A percentile compares a stretch with the other conserved stretches of the same genome.
Evolutionary conservation across 2,113 vertebrate species (phyloP).

Genomic region (Anseranas semipalmata): DNA sequence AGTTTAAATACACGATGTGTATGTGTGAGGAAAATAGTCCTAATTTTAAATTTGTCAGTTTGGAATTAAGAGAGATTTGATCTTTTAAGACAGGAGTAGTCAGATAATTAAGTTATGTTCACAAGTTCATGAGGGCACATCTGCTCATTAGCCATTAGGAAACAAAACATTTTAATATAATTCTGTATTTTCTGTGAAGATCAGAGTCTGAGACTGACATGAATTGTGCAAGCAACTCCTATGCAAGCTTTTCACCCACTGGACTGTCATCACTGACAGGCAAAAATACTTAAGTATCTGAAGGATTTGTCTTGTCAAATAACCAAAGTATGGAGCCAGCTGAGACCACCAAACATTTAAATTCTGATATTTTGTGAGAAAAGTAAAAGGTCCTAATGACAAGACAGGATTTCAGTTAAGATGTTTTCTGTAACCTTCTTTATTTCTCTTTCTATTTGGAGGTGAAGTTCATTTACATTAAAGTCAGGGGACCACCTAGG

Average conservation of each 20-base stretch:
- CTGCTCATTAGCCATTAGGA: not conserved
- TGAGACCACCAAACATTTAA: not conserved
- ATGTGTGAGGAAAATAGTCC: not conserved
- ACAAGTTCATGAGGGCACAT: not conserved
- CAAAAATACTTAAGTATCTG: not conserved
- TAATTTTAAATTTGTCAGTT: not conserved
- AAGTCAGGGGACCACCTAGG: not conserved
- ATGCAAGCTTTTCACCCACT: fast-evolving
- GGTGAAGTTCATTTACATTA: not conserved
- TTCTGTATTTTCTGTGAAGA: not conserved
- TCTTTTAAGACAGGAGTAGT: not conserved
- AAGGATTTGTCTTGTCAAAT: not conserved
- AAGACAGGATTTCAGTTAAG: not conserved
- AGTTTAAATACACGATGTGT: fast-evolving
- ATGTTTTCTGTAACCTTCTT: not conserved
- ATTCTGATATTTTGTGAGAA: not conserved
- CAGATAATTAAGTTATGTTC: not conserved
- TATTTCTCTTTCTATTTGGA: not conserved
- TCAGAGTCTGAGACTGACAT: not conserved
- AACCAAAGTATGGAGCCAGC: not conserved
- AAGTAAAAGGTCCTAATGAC: not conserved
- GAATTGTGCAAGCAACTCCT: not conserved
- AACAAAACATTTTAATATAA: not conserved
- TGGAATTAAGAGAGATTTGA: not conserved
- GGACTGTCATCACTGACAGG: not conserved